A percentile compares a stretch with the other conserved stretches of the same genome.
phyloP scores from a whole-genome alignment of 2,888 invertebrate genomes.

The Drosophila peninsularis region DNA sequence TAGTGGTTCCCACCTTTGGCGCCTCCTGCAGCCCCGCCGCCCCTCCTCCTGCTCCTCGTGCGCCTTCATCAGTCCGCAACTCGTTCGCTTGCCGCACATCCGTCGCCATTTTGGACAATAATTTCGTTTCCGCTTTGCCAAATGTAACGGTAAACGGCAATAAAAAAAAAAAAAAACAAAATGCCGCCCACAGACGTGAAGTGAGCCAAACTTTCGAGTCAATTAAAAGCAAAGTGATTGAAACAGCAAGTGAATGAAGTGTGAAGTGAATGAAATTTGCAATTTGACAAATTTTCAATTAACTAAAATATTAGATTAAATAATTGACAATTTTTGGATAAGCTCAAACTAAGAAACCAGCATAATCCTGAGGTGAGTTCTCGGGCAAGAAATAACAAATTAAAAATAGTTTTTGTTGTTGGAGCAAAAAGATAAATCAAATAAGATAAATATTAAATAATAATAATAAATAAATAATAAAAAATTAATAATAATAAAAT shows the following conservation, averaged over 20 bases:
- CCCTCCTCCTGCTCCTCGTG: background rate
- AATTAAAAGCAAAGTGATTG: background rate
- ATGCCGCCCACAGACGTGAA: constrained; percentile 36
- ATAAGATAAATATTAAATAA: too few relatives aligned
- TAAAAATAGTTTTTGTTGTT: too few relatives aligned
- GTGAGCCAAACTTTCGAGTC: background rate
- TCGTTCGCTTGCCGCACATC: constrained; percentile 61
- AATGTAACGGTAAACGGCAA: constrained; percentile 36
- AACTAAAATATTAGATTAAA: background rate
- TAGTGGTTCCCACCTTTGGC: background rate
- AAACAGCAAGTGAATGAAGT: constrained; percentile 14
- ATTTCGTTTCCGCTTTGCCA: constrained; percentile 62
- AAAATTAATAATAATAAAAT: too few relatives aligned
- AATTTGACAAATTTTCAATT: background rate
- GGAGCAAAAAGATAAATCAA: too few relatives aligned
- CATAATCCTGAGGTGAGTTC: constrained; percentile 74
- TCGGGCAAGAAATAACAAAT: background rate
- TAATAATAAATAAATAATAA: background rate
- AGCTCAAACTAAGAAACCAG: constrained; percentile 49
- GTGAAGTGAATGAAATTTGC: background rate
- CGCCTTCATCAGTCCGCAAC: background rate
- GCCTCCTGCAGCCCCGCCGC: background rate
- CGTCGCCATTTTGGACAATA: constrained; percentile 71
- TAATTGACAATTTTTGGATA: constrained; percentile 56
- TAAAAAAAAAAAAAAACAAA: constrained; percentile 23